Evolutionary conservation across 2,888 invertebrate species (phyloP).

Genomic region (Drosophila fulvimacula): DNA sequence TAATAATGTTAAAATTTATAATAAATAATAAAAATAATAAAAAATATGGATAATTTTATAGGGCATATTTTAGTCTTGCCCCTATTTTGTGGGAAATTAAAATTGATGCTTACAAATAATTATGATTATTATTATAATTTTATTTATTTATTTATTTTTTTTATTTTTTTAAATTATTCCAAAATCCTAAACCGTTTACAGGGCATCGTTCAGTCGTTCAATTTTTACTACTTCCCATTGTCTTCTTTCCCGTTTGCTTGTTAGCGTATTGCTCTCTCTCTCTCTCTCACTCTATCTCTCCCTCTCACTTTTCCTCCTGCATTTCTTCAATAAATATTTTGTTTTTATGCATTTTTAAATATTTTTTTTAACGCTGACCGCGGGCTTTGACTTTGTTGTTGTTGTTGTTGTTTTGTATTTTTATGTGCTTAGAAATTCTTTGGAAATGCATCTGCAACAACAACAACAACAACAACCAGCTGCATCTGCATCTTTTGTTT

Average conservation of each 20-base stretch:
- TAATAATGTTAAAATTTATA: too few relatives aligned
- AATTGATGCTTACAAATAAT: too few relatives aligned
- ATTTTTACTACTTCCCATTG: too few relatives aligned
- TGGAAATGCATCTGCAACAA: slow-evolving; percentile 70
- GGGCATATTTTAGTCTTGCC: too few relatives aligned
- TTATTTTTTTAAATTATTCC: background rate
- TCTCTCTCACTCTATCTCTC: slow-evolving; percentile 9
- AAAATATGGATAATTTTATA: too few relatives aligned
- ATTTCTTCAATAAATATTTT: slow-evolving; percentile 77
- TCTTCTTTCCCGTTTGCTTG: slow-evolving; percentile 43
- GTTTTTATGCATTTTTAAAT: slow-evolving; percentile 80
- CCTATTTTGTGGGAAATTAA: too few relatives aligned
- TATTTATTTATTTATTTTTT: too few relatives aligned
- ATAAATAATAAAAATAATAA: too few relatives aligned
- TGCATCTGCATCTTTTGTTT: slow-evolving; percentile 48
- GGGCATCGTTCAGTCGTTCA: background rate
- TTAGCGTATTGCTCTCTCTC: slow-evolving; percentile 49
- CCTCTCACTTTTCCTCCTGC: background rate
- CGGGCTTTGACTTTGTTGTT: slow-evolving; percentile 59
- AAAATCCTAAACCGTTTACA: background rate
- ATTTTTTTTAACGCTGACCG: slow-evolving; percentile 68
- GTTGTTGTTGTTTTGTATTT: slow-evolving; percentile 28
- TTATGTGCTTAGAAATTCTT: slow-evolving; percentile 77
- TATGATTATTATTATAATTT: too few relatives aligned
- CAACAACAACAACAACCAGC: slow-evolving; percentile 8